phyloP scores from a whole-genome alignment of 2,113 vertebrate genomes.

The Leucoraja erinaceus region DNA sequence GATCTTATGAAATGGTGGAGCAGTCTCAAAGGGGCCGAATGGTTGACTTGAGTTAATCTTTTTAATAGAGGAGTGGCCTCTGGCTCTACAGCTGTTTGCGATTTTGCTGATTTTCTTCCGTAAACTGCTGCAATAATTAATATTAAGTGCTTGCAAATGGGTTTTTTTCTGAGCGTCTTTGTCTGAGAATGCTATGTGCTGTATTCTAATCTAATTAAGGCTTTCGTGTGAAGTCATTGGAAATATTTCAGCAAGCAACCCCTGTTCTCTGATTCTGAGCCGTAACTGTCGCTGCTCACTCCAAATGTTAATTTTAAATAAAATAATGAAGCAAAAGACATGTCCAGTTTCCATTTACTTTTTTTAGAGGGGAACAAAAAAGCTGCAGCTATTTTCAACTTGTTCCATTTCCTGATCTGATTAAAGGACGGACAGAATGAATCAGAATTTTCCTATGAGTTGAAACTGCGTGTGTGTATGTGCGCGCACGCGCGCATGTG shows the following conservation, averaged over 20 bases:
- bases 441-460: constrained; percentile 15
- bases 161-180: neutral
- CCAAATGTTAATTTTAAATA: neutral
- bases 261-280: neutral
- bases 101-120: neutral
- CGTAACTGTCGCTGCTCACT: neutral
- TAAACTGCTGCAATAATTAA: neutral
- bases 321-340: neutral
- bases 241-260: neutral
- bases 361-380: neutral
- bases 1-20: too few species aligned
- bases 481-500: too few species aligned
- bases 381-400: neutral
- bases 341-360: constrained; percentile 16
- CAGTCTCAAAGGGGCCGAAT: too few species aligned
- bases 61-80: neutral
- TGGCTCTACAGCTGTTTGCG: neutral
- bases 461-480: neutral
- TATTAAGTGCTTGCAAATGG: neutral
- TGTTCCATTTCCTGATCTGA: constrained; percentile 30
- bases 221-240: neutral
- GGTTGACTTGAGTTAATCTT: too few species aligned
- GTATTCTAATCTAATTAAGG: neutral
- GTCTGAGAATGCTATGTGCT: neutral
- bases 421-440: constrained; percentile 1